phyloP scores from a whole-genome alignment of 2,888 invertebrate genomes.

The Anagyrus pseudococci region DNA sequence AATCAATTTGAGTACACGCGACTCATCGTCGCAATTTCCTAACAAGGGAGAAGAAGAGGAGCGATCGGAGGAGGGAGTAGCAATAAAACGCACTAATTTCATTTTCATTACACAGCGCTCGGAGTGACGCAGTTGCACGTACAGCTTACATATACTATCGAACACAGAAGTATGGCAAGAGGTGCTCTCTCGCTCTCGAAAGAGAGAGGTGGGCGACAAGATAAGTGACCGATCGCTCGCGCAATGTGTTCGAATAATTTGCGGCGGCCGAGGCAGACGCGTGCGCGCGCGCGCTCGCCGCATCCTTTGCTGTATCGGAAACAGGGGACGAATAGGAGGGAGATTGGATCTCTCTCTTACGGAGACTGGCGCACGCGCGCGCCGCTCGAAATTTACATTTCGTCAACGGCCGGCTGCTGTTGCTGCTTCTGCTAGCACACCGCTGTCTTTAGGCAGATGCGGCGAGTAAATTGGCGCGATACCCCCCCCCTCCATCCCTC shows the following conservation, averaged over 20 bases:
- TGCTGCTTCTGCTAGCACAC: neutral
- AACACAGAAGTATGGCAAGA: neutral
- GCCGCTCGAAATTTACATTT: conserved; percentile 52
- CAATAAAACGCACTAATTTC: neutral
- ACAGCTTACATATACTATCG: neutral
- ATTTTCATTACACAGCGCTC: neutral
- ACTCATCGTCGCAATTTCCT: too few relatives aligned
- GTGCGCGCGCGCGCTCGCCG: conserved; percentile 2
- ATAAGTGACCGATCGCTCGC: conserved; percentile 20
- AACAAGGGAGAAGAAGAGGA: too few relatives aligned
- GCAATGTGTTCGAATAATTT: conserved; percentile 30
- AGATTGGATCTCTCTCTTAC: conserved; percentile 4
- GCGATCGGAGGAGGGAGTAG: too few relatives aligned
- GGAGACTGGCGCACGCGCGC: neutral
- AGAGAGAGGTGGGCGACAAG: neutral
- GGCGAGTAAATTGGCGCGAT: conserved; percentile 52
- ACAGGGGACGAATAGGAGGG: conserved; percentile 6
- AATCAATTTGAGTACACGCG: neutral
- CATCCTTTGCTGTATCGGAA: too few relatives aligned
- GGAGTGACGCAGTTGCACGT: neutral
- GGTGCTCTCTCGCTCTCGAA: neutral
- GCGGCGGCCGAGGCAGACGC: neutral
- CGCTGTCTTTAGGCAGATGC: conserved; percentile 55
- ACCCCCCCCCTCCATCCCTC: conserved; percentile 5
- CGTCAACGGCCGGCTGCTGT: conserved; percentile 57